Percentiles rank a stretch among this genome's conserved stretches.
Evolutionary conservation across 2,113 vertebrate species (phyloP).

Genomic region (Coturnix japonica): DNA sequence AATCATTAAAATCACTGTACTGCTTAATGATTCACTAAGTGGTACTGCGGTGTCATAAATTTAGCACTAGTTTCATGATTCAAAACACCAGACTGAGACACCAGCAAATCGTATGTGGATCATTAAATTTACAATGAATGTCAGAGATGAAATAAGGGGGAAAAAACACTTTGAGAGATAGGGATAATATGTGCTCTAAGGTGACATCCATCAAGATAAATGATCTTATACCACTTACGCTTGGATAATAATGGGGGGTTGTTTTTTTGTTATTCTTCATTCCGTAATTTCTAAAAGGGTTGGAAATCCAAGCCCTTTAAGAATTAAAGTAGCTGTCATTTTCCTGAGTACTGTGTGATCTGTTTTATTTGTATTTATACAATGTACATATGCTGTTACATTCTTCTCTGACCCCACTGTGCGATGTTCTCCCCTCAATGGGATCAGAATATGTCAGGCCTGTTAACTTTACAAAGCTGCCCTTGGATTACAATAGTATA

Average conservation of each 20-base stretch:
- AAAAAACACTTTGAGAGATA: conserved; percentile 87
- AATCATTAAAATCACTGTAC: conserved; percentile 86
- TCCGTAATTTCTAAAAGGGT: conserved; percentile 79
- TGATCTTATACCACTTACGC: conserved; percentile 82
- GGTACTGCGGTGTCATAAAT: conserved; percentile 84
- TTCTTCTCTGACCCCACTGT: conserved; percentile 61
- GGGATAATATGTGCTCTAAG: conserved; percentile 87
- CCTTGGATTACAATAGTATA: not conserved
- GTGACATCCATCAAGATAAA: conserved; percentile 88
- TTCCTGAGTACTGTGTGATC: conserved; percentile 72
- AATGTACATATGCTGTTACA: conserved; percentile 73
- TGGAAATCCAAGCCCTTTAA: conserved; percentile 74
- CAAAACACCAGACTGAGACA: conserved; percentile 85
- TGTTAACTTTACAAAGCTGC: not conserved
- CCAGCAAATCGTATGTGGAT: conserved; percentile 88
- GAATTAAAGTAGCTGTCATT: conserved; percentile 78
- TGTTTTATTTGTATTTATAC: conserved; percentile 79
- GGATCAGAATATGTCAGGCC: not conserved
- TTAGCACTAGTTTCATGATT: conserved; percentile 85
- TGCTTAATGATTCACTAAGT: conserved; percentile 89
- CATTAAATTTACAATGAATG: conserved; percentile 90
- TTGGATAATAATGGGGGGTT: conserved; percentile 82
- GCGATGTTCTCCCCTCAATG: not conserved
- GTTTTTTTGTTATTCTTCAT: conserved; percentile 82
- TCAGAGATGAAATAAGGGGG: conserved; percentile 87